A percentile compares a stretch with the other conserved stretches of the same genome.
phyloP scores from a whole-genome alignment of 2,113 vertebrate species.

The Urocynchramus pylzowi region DNA sequence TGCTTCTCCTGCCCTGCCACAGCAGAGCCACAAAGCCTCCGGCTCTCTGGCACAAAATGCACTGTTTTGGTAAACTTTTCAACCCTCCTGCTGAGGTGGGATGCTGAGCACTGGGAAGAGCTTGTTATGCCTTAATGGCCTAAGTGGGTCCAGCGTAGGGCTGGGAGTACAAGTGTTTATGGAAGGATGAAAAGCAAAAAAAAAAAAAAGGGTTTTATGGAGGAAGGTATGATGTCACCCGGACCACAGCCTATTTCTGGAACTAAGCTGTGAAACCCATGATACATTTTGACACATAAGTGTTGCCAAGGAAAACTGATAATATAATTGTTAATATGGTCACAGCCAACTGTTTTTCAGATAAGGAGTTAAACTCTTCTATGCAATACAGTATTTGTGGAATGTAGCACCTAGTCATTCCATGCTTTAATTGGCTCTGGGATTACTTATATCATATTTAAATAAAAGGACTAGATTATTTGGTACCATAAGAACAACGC shows the following conservation, averaged over 20 bases:
- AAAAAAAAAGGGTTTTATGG: background rate
- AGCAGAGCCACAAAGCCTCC: background rate
- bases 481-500: conserved; percentile 60
- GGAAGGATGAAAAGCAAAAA: background rate
- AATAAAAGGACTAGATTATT: conserved; percentile 62
- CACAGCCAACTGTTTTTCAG: conserved; percentile 32
- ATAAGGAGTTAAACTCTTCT: conserved; percentile 35
- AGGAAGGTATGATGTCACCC: conserved; percentile 56
- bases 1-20: fast-evolving
- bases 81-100: background rate
- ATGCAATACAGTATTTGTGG: conserved; percentile 44
- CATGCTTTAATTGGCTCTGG: conserved; percentile 57
- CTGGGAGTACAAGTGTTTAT: conserved; percentile 29
- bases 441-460: conserved; percentile 61
- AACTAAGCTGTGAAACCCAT: conserved; percentile 16
- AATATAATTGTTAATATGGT: conserved; percentile 30
- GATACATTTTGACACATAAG: conserved; percentile 17
- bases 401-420: conserved; percentile 32
- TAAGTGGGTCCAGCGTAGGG: background rate
- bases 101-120: background rate
- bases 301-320: conserved; percentile 55
- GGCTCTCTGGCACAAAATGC: fast-evolving
- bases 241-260: conserved; percentile 59
- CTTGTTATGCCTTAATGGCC: background rate
- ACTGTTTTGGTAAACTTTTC: conserved; percentile 28